Base-by-base conservation (phyloP, 2,888 invertebrate genomes). In the Mamestra brassicae region DNA sequence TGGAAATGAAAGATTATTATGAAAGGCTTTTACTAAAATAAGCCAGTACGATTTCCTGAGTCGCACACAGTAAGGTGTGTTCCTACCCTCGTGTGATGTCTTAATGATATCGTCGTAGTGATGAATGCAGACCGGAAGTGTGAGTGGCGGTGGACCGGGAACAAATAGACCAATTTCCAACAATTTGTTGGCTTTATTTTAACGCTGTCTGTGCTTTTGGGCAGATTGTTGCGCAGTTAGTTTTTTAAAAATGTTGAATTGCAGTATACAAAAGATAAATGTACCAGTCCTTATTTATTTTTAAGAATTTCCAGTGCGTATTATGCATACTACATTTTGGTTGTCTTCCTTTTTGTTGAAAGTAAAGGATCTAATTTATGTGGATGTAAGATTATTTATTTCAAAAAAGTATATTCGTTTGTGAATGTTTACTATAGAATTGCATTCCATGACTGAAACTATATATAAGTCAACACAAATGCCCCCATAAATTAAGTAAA, bases 61-160 rank as follows among this genome's bases (percentile, higher is more conserved):
- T 92, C 89, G 90, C 89, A 90, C 90, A 90, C 92, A 92, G 90
- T 92, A 91, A 93, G 92, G 93, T 88, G 93, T 92, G 92, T 90
- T 90, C 89, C 89, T 90, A 90, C 93, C 94, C 90, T 89, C 85
- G 85, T 85, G 90, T 93, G 94, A 96, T 95, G 93, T 95, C 95
- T 95, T 95, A 95, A 96, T 96, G 93, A 92, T 92, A 94, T 92
- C 87, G 93, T 87, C 88, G 88, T 90, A 90, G 89, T 95, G 95
- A 95, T 95, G 93, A 93, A 95, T 94, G 94, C 90, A 88, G 83
- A 80, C 91, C 94, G 95, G 95, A 95, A 95, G 91, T 88, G 82
- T 80, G 85, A 89, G 89, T 92, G 89, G 89, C 90, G 76, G 67
- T 89, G 52, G 76, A 81, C 71, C 80, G 83, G 84, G 52, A 80